A percentile compares a stretch with the other conserved stretches of the same genome.
phyloP scores from a whole-genome alignment of 92 coral and sea anemone species.

The Heliopora coerulea region DNA sequence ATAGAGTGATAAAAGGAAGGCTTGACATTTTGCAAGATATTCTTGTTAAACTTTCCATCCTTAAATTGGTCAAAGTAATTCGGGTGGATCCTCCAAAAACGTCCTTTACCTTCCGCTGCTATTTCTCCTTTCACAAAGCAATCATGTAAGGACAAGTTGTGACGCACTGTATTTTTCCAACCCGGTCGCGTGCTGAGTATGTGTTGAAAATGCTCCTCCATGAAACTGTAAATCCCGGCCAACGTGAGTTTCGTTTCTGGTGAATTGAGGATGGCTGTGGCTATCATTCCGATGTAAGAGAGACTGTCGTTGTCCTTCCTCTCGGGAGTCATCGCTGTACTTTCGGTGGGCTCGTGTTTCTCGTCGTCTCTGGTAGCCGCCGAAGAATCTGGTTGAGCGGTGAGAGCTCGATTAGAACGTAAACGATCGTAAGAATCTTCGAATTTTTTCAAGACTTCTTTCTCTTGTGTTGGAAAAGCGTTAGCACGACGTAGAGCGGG shows the following conservation, averaged over 20 bases:
- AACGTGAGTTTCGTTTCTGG: constrained; percentile 8
- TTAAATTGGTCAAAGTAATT: constrained; percentile 29
- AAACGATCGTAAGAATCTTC: constrained; percentile 22
- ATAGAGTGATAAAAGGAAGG: background rate
- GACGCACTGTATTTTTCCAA: constrained; percentile 26
- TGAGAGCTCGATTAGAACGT: background rate
- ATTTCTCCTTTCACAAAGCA: constrained; percentile 28
- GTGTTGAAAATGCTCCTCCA: constrained; percentile 18
- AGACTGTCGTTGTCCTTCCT: constrained; percentile 20
- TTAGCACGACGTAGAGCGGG: background rate
- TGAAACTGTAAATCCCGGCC: constrained; percentile 8
- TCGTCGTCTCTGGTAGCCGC: background rate
- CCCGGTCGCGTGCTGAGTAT: background rate
- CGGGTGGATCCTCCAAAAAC: constrained; percentile 29
- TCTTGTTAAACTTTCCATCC: constrained; percentile 24
- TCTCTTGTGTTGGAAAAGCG: background rate
- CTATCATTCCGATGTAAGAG: constrained; percentile 27
- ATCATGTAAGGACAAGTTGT: constrained; percentile 19
- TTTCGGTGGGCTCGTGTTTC: background rate
- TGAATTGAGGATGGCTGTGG: constrained; percentile 11
- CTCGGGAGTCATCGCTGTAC: background rate
- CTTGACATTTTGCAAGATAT: constrained; percentile 4
- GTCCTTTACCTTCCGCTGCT: constrained; percentile 31
- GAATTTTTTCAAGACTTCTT: constrained; percentile 20
- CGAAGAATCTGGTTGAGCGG: background rate